Evolutionary conservation across 2,888 invertebrate species (phyloP), one percentile per base, ranked within the genome.

Genomic region (Thumatha senex): DNA sequence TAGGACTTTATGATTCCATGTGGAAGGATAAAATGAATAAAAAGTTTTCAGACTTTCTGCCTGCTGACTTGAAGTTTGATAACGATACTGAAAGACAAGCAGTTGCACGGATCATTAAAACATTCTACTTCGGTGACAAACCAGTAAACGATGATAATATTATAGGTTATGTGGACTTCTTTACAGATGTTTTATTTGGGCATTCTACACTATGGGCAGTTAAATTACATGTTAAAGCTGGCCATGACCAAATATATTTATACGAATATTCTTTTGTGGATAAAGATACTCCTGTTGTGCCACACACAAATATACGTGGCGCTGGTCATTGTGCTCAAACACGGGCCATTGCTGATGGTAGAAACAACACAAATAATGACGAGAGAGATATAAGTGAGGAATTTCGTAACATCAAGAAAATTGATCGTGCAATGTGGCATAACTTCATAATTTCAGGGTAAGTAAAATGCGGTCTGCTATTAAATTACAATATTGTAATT

Each of bases 31-130:
- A 33, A 48, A 84, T 87, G 80, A 79, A 80, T 64, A 54, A 71
- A n/a, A 76, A 73, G 0, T 84, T 85, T 65, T 70, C 79, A 0
- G 75, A 83, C 13, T 86, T 81, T 46, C 34, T 86, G 13, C 83
- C 86, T 1, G 63, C 54, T 11, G 77, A 86, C 46, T 60, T 86
- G 5, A 51, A 70, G 38, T 80, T 80, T 58, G 48, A 61, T 4
- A 67, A 34, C 41, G 54, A 63, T 2, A 41, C 59, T 29, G 63
- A 82, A 49, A 80, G 56, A 52, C 63, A 76, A 46, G 41, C 59
- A 45, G 57, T 82, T 5, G 68, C 72, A 1, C 45, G 66, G 13
- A 31, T 51, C 42, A 46, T 81, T 0, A 83, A 80, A 54, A 44
- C 72, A 38, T 76, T 76, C 51, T 76, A 77, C 43, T 82, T 81